Conservation (phyloP, 1,140 invertebrate species). For the Papilio xuthus region DNA sequence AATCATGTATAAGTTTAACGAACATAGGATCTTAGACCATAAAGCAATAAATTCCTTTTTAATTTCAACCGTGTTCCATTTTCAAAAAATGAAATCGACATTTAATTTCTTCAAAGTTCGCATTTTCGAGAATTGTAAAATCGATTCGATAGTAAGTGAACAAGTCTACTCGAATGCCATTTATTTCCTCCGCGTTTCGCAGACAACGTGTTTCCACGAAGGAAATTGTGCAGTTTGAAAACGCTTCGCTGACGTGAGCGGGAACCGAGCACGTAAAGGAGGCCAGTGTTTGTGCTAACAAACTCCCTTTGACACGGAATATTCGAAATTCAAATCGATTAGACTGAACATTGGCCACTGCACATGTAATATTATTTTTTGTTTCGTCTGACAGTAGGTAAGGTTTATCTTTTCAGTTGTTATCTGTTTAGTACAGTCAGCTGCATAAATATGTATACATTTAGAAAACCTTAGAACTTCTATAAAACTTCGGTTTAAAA, state of each 20-base stretch:
- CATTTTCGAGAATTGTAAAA: slow-evolving; percentile 1
- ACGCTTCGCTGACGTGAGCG: slow-evolving; percentile 28
- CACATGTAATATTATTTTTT: too few relatives aligned
- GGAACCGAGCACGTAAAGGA: slow-evolving; percentile 23
- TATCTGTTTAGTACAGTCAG: too few relatives aligned
- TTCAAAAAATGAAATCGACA: background rate
- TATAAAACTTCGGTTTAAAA: too few relatives aligned
- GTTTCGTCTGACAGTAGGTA: too few relatives aligned
- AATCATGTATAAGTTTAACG: background rate
- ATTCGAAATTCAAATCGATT: slow-evolving; percentile 6
- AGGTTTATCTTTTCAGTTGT: too few relatives aligned
- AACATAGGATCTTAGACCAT: background rate
- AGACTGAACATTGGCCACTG: background rate
- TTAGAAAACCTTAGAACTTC: too few relatives aligned
- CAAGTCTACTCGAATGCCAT: slow-evolving; percentile 26
- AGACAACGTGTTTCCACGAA: slow-evolving; percentile 37
- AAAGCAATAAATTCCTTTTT: background rate
- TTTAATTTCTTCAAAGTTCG: background rate
- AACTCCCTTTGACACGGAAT: slow-evolving; percentile 7
- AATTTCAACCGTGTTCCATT: background rate
- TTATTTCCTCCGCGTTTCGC: slow-evolving; percentile 32
- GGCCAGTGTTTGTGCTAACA: slow-evolving; percentile 8
- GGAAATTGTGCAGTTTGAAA: slow-evolving; percentile 38
- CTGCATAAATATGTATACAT: too few relatives aligned
- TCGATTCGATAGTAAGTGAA: slow-evolving; percentile 9